Evolutionary conservation across 2,888 invertebrate species (phyloP).

Genomic region (Platypus cylindrus): DNA sequence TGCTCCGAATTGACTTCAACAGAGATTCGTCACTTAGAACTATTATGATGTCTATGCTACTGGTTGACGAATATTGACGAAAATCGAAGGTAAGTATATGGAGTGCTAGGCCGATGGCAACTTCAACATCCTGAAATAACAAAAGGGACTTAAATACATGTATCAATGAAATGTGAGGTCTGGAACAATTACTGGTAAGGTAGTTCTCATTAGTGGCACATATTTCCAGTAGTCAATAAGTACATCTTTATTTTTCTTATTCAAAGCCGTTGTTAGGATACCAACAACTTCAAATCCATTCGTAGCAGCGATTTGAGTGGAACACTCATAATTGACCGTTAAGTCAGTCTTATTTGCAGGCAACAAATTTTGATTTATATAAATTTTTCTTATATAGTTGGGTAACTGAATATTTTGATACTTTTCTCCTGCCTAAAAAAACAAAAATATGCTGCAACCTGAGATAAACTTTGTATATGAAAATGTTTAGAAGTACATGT

Average conservation of each 20-base stretch:
- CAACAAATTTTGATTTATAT: conserved; percentile 29
- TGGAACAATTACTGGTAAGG: conserved; percentile 20
- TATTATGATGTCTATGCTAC: no score
- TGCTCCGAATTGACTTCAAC: no score
- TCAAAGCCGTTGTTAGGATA: conserved; percentile 22
- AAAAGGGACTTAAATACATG: no score
- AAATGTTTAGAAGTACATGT: conserved; percentile 33
- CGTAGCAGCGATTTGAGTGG: conserved; percentile 26
- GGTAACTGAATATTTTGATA: conserved; percentile 61
- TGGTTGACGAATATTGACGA: no score
- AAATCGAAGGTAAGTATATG: no score
- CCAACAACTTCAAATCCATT: conserved; percentile 29
- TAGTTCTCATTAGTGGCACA: conserved; percentile 20
- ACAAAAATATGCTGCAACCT: no score
- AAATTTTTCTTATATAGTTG: conserved; percentile 42
- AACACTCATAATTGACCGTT: conserved; percentile 26
- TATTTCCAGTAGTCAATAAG: conserved; percentile 28
- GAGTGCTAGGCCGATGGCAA: no score
- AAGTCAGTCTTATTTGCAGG: conserved; percentile 25
- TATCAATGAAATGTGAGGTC: no score
- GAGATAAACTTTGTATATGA: no score
- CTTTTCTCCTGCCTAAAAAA: conserved; percentile 35
- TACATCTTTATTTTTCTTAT: conserved; percentile 20
- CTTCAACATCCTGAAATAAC: no score
- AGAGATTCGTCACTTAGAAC: no score